Percentiles rank a stretch among this genome's conserved stretches.
Evolutionary conservation across 2,113 vertebrate species (phyloP).

Genomic region (Neotoma lepida): DNA sequence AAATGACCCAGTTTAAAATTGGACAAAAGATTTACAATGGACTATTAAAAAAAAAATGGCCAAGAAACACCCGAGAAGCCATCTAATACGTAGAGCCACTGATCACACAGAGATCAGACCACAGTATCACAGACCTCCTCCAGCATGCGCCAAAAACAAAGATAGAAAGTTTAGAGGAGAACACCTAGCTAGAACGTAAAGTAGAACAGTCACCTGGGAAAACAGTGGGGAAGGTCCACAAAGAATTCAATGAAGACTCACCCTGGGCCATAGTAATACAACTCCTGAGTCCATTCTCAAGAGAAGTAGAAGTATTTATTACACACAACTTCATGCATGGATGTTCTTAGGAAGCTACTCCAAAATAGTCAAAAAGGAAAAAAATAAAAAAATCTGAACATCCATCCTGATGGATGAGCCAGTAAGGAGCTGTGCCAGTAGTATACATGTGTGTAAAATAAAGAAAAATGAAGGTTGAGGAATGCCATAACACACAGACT

Average conservation of each 20-base stretch:
- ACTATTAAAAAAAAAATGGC: background rate
- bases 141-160: background rate
- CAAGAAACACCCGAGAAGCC: background rate
- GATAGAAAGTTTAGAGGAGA: background rate
- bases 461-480: background rate
- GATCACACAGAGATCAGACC: background rate
- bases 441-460: background rate
- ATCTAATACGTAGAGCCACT: background rate
- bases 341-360: background rate
- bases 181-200: background rate
- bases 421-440: background rate
- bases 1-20: background rate
- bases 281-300: background rate
- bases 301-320: background rate
- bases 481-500: background rate
- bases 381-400: background rate
- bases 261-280: background rate
- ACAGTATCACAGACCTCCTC: background rate
- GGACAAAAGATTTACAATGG: background rate
- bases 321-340: background rate
- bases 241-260: background rate
- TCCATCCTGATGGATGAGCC: background rate
- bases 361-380: background rate
- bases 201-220: background rate
- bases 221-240: background rate